phyloP scores from a whole-genome alignment of 1,140 invertebrate species.

The Neodiprion fabricii region DNA sequence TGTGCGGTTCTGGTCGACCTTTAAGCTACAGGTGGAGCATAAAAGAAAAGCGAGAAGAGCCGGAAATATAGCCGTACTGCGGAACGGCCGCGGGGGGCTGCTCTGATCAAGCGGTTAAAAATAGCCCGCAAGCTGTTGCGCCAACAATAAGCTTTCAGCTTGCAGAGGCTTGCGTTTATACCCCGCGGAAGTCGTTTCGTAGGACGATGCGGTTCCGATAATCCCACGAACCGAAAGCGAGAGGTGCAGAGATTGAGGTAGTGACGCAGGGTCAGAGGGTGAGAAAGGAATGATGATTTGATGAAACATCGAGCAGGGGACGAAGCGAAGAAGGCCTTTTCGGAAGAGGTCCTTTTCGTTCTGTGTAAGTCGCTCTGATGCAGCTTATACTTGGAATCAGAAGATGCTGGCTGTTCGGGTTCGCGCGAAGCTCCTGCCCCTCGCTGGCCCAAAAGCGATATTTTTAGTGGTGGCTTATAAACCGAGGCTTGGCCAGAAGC shows the following conservation, averaged over 20 bases:
- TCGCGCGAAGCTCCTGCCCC: not conserved
- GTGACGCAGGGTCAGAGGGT: too few species aligned
- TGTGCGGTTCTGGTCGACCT: not conserved
- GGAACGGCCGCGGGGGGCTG: not conserved
- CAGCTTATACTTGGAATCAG: not conserved
- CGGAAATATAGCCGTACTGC: not conserved
- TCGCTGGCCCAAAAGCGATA: conserved; percentile 11
- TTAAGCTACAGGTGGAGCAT: conserved; percentile 1
- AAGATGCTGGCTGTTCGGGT: not conserved
- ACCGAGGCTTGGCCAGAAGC: conserved; percentile 10
- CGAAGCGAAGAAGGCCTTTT: too few species aligned
- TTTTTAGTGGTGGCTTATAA: conserved; percentile 19
- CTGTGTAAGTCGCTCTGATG: too few species aligned
- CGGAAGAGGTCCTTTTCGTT: too few species aligned
- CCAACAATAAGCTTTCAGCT: not conserved
- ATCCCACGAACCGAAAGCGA: too few species aligned
- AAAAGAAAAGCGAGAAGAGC: not conserved
- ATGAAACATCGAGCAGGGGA: not conserved
- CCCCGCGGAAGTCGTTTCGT: not conserved
- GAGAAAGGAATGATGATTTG: not conserved
- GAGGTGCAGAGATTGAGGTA: too few species aligned
- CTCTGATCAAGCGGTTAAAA: not conserved
- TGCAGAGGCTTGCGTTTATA: not conserved
- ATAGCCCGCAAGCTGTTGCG: not conserved
- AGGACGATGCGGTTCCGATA: not conserved